Base-by-base conservation (phyloP, 2,797 vertebrate genomes). In the Enoplosus armatus region DNA sequence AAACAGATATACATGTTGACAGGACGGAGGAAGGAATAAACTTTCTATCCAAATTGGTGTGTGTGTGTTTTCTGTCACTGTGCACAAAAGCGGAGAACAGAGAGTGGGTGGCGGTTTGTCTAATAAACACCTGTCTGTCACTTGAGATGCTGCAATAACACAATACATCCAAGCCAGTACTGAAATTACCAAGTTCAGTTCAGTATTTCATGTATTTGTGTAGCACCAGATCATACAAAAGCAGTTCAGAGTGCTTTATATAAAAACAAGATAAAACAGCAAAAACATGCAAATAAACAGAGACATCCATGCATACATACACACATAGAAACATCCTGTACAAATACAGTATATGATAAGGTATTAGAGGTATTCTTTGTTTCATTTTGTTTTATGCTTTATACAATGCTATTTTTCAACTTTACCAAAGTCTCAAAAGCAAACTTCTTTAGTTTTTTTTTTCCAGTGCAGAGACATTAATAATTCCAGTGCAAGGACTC, bases 101-200 rank as follows among this genome's bases (percentile, higher is more conserved):
- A 24, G 50, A 72, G 26, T 18, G 55, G 76, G 72, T 8, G 53
- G 71, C 26, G 31, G 72, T 58, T 69, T 63, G 60, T 66, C 60
- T 39, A 3, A 74, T 62, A 75, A 76, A 65, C 75, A 56, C 29
- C 76, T 73, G 56, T 70, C 70, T 65, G 53, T 75, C 70, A 69
- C 43, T 64, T 43, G 4, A 62, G 47, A 29, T 1, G 20, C 27
- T 26, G 27, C 26, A 63, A 69, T 55, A 45, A 73, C 10, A 54
- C 26, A 50, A 51, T 11, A 10, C n/a, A 68, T 29, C 12, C n/a
- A 71, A n/a, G 33, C 20, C 35, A 24, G 11, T 39, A 8, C 14
- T 29, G 37, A 64, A n/a, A 47, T 51, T 0, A 61, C 6, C 20
- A 54, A 64, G n/a, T n/a, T n/a, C n/a, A n/a, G n/a, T n/a, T n/a